Base-by-base conservation (phyloP, 1,140 invertebrate genomes). In the Antheraea mylitta region DNA sequence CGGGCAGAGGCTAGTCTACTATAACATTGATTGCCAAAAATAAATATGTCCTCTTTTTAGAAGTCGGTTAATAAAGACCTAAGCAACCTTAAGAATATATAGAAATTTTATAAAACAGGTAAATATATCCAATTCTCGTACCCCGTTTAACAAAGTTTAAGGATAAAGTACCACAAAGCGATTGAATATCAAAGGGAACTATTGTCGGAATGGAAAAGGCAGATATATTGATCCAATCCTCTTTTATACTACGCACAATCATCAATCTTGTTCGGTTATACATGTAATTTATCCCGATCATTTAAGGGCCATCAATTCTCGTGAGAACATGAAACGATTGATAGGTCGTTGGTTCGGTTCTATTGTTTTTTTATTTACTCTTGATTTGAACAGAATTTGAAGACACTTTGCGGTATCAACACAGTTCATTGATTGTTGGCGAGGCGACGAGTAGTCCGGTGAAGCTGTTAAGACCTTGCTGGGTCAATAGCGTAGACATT, bases 121-220 rank as follows among this genome's bases (percentile, higher is more conserved):
- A 53, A n/a, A n/a, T n/a, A 53, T 16, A 53, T 53, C 16, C 45
- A 13, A 53, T 53, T 53, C 11, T 53, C 45, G 16, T 53, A 53
- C 16, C 45, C 45, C 45, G 45, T n/a, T 42, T 53, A 53, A n/a
- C 45, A 53, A 53, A 53, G 11, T 53, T 53, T 53, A 7, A 16
- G 45, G 45, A 53, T 53, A 53, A 53, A 53, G 45, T 53, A 53
- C 45, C 45, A 53, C 45, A 53, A 53, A 53, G 45, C 45, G 45
- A 53, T 53, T 53, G 45, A 53, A 53, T 53, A 53, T 53, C 45
- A 53, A 53, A 53, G 45, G 45, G 16, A 53, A 16, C 11, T 53
- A 53, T 53, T 53, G 45, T 53, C 16, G 16, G 45, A 53, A 53
- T 16, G 45, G 45, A 53, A 53, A 53, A 53, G 45, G 45, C 11